These are phyloP conservation scores for Temnothorax curvispinosus DNA, from an alignment of 1,140 invertebrate species.

Conservation along the genomic window DNA sequence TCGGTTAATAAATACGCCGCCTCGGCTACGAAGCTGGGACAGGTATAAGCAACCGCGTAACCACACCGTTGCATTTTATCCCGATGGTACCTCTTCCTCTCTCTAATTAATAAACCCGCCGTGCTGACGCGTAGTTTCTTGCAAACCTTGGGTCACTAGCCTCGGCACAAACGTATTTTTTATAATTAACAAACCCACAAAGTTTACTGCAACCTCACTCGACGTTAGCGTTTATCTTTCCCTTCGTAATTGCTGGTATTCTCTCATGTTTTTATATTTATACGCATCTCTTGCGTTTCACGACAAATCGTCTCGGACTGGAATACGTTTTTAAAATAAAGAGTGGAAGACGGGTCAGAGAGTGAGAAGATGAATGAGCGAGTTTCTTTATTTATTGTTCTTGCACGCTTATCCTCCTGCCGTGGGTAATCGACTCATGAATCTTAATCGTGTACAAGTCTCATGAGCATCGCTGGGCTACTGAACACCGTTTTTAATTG, in stretches of 20 bases:
- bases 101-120: slow-evolving; percentile 51
- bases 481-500: slow-evolving; percentile 35
- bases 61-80: slow-evolving; percentile 22
- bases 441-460: slow-evolving; percentile 42
- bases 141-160: slow-evolving; percentile 32
- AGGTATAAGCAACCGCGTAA: slow-evolving; percentile 24
- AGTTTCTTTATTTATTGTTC: slow-evolving; percentile 19
- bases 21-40: background rate
- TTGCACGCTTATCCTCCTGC: background rate
- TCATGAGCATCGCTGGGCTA: slow-evolving; percentile 2
- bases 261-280: slow-evolving; percentile 37
- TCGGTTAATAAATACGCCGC: slow-evolving; percentile 41
- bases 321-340: slow-evolving; percentile 23
- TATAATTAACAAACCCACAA: slow-evolving; percentile 50
- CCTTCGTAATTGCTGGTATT: slow-evolving; percentile 9
- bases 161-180: slow-evolving; percentile 29
- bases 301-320: background rate
- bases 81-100: slow-evolving; percentile 20
- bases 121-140: slow-evolving; percentile 56
- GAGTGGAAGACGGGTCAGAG: background rate
- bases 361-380: background rate
- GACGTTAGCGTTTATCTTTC: slow-evolving; percentile 30
- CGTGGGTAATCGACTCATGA: slow-evolving; percentile 30
- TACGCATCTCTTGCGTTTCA: slow-evolving; percentile 6
- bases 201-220: slow-evolving; percentile 39